Evolutionary conservation across 1,140 invertebrate species (phyloP), one percentile per base, ranked within the genome.

Genomic region (Oscheius sp.): DNA sequence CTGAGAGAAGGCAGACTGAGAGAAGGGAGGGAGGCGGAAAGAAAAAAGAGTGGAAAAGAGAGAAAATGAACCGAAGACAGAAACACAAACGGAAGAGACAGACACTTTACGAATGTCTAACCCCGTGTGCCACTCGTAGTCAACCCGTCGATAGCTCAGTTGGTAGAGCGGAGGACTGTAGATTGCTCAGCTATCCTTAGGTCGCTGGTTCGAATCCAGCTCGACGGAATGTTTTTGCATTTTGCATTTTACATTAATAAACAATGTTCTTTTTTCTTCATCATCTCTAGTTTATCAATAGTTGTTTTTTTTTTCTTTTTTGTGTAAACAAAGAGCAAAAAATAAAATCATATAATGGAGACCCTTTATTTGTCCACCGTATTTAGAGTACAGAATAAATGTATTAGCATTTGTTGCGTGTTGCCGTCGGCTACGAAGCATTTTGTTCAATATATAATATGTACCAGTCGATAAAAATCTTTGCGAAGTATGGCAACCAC

Each of bases 131-230:
- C n/a, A n/a, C n/a, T n/a, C n/a, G n/a, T n/a, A n/a, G n/a, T n/a
- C n/a, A n/a, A n/a, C n/a, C 63, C 63, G 63, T 66, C 32, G 28
- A 77, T 77, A 77, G 75, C 75, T 77, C 75, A 77, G 75, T 77
- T 77, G 75, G 75, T 77, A 77, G 75, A 77, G 75, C 75, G 75
- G 75, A 77, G 75, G 75, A 77, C 75, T 77, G 75, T 77, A 77
- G 75, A 71, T 42, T 10, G 38, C 7, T 7, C 38, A 42, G 70
- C 13, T 65, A 78, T 78, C 77, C 77, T 79, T 78, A 79, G 77
- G 77, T 78, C 77, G 59, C 77, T 78, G 77, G 77, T 78, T 78
- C 77, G 77, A 78, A 79, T 78, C 77, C 77, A 77, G 77, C 49
- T 78, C 76, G 75, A 65, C 58, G 74, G 74, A 75, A n/a, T n/a